Percentiles rank a stretch among this genome's conserved stretches.
phyloP scores from a whole-genome alignment of 2,888 invertebrate genomes.

The Cactoblastis cactorum region DNA sequence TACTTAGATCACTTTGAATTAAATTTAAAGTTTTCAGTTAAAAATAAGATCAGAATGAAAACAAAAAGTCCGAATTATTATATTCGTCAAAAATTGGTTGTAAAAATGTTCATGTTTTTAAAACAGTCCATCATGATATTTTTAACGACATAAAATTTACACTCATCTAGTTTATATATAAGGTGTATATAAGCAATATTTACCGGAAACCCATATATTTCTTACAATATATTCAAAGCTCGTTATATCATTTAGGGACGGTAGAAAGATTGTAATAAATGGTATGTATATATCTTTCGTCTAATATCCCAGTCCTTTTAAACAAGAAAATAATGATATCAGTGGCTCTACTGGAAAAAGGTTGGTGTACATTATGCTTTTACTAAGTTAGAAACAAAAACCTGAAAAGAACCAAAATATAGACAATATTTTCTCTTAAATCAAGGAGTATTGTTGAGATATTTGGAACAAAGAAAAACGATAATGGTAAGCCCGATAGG shows the following conservation, averaged over 20 bases:
- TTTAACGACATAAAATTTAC: background rate
- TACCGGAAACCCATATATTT: too few relatives aligned
- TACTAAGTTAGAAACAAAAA: background rate
- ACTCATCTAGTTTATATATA: background rate
- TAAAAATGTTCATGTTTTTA: background rate
- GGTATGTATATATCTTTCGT: too few relatives aligned
- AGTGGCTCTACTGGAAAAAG: background rate
- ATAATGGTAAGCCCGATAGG: background rate
- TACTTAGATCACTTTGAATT: background rate
- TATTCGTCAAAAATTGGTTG: background rate
- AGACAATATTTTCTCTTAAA: background rate
- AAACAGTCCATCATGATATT: background rate
- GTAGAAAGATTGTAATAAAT: background rate
- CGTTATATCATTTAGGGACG: background rate
- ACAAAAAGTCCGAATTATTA: background rate
- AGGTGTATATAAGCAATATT: background rate
- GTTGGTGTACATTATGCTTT: background rate
- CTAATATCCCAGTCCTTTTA: background rate
- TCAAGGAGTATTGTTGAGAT: background rate
- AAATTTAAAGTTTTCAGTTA: too few relatives aligned
- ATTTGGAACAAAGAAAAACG: background rate
- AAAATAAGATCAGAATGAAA: background rate
- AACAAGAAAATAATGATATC: background rate
- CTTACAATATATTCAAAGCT: background rate
- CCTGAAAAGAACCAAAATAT: background rate